Conservation (phyloP, 2,888 invertebrate species). For the Laspeyria flexula region DNA sequence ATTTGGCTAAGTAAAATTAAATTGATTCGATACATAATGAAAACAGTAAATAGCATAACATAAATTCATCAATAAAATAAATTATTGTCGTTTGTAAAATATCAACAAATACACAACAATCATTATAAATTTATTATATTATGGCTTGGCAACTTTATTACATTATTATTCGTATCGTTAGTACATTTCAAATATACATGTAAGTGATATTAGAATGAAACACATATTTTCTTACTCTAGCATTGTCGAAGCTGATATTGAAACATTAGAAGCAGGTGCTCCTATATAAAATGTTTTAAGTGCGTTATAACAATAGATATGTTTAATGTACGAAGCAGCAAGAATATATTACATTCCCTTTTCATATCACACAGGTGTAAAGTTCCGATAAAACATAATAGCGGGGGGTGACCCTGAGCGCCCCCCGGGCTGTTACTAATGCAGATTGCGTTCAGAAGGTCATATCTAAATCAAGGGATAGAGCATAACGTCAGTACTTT, state of each 20-base stretch:
- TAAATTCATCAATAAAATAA: no score
- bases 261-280: background rate
- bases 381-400: conserved; percentile 56
- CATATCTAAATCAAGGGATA: conserved; percentile 82
- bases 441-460: conserved; percentile 80
- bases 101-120: no score
- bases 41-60: no score
- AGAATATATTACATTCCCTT: conserved; percentile 24
- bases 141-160: no score
- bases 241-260: background rate
- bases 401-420: conserved; percentile 32
- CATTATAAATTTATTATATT: no score
- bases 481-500: conserved; percentile 78
- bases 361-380: conserved; percentile 60
- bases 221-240: background rate
- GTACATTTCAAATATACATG: no score
- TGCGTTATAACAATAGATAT: conserved; percentile 18
- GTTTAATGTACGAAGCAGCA: conserved; percentile 20
- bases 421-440: conserved; percentile 66
- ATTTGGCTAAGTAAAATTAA: no score
- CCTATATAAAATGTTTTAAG: background rate
- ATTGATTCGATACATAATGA: no score
- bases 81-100: no score
- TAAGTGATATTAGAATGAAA: no score
- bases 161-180: no score